Evolutionary conservation across 1,140 invertebrate species (phyloP).

Genomic region (Lucilia cuprina): DNA sequence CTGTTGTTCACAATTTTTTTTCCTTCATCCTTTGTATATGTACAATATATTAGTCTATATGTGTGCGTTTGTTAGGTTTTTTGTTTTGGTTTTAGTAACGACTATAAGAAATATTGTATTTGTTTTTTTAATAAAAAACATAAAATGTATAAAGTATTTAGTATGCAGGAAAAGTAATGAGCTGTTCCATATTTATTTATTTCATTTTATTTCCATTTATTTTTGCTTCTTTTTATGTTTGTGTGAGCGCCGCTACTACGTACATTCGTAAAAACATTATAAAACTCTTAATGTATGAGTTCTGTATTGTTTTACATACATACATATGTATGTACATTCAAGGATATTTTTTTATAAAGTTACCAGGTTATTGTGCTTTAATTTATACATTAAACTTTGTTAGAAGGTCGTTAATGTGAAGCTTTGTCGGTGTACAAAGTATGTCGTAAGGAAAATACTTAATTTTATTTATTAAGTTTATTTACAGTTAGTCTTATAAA

Average conservation of each 20-base stretch:
- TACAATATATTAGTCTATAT: not conserved
- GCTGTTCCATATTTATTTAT: not conserved
- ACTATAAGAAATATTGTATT: not conserved
- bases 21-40: not conserved
- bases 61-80: not conserved
- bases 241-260: too few species aligned
- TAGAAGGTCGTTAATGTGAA: not conserved
- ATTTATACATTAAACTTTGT: not conserved
- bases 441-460: not conserved
- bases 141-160: not conserved
- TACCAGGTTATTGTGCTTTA: not conserved
- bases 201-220: not conserved
- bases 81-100: not conserved
- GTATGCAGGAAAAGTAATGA: slow-evolving; percentile 1
- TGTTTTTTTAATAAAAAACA: not conserved
- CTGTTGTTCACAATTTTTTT: not conserved
- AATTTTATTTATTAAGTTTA: too few species aligned
- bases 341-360: not conserved
- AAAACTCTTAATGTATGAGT: not conserved
- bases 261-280: not conserved
- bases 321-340: too few species aligned
- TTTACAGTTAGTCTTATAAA: too few species aligned
- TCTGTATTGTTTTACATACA: too few species aligned
- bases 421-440: not conserved
- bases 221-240: not conserved